Percentiles rank a stretch among this genome's conserved stretches.
Conservation (phyloP, 2,797 vertebrate genomes). For the Periparus ater region DNA sequence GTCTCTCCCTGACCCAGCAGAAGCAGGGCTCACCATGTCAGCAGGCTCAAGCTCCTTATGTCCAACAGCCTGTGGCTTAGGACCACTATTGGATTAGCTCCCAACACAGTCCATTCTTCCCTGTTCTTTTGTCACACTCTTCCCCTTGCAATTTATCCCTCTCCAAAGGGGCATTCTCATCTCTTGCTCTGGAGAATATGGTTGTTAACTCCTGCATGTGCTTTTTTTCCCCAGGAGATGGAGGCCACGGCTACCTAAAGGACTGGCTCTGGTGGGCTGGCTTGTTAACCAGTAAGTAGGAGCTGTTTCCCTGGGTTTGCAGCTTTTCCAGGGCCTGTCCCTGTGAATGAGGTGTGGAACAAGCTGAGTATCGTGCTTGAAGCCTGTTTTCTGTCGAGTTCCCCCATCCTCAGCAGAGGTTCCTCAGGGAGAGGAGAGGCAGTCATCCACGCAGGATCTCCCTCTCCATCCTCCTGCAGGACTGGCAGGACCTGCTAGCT, state of each 20-base stretch:
- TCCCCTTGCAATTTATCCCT: neutral
- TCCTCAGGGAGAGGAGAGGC: neutral
- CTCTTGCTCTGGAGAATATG: neutral
- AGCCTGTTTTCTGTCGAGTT: neutral
- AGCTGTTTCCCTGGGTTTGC: neutral
- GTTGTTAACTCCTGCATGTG: neutral
- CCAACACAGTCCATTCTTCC: neutral
- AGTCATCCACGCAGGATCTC: fast-evolving
- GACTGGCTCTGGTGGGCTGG: conserved; percentile 96
- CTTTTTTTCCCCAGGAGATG: conserved; percentile 81
- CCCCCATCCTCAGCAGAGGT: neutral
- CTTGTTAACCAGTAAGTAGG: conserved; percentile 89
- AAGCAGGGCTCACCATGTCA: neutral
- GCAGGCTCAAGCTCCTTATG: neutral
- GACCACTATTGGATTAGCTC: neutral
- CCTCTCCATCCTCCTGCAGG: neutral
- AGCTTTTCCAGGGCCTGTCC: neutral
- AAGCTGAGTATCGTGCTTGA: fast-evolving
- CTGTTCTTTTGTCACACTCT: neutral
- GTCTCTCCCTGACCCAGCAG: neutral
- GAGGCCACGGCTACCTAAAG: conserved; percentile 93
- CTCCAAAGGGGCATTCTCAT: neutral
- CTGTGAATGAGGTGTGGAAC: neutral
- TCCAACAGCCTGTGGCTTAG: neutral
- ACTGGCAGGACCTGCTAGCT: conserved; percentile 11